Conservation (phyloP, 1,140 invertebrate genomes). For the Archegozetes longisetosus region DNA sequence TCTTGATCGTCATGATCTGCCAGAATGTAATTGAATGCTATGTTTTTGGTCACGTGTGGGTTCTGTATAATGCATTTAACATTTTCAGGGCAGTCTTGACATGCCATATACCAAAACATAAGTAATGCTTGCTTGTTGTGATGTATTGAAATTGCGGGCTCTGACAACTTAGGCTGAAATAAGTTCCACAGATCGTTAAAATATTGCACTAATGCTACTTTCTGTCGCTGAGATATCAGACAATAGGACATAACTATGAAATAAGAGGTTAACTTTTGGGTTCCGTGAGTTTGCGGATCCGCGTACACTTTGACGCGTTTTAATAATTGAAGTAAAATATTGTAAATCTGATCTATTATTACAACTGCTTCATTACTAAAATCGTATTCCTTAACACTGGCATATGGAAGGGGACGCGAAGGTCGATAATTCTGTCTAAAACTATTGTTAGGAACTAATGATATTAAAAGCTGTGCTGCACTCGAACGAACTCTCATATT, state of each 20-base stretch:
- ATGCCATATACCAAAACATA: conserved; percentile 81
- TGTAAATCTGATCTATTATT: conserved; percentile 13
- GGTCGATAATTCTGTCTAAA: conserved; percentile 64
- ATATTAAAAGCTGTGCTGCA: conserved; percentile 70
- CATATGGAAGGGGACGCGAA: conserved; percentile 8
- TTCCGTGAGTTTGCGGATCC: conserved; percentile 61
- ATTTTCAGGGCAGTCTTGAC: conserved; percentile 79
- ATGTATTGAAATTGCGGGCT: conserved; percentile 80
- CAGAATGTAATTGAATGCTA: conserved; percentile 92
- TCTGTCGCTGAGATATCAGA: conserved; percentile 70
- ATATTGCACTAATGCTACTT: conserved; percentile 57
- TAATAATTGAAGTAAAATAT: conserved; percentile 28
- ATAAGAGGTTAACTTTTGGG: conserved; percentile 76
- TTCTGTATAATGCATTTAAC: conserved; percentile 67
- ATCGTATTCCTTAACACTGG: conserved; percentile 2
- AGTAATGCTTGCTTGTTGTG: conserved; percentile 86
- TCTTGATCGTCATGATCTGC: conserved; percentile 91
- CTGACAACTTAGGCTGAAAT: conserved; percentile 84
- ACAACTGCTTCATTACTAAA: conserved; percentile 13
- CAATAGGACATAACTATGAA: conserved; percentile 79
- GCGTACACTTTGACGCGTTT: conserved; percentile 60
- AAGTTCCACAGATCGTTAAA: conserved; percentile 79
- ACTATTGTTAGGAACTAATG: conserved; percentile 66
- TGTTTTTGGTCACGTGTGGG: conserved; percentile 69
- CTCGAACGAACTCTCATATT: conserved; percentile 68